phyloP scores from a whole-genome alignment of 2,113 vertebrate genomes.

The Phrynocephalus versicolor region DNA sequence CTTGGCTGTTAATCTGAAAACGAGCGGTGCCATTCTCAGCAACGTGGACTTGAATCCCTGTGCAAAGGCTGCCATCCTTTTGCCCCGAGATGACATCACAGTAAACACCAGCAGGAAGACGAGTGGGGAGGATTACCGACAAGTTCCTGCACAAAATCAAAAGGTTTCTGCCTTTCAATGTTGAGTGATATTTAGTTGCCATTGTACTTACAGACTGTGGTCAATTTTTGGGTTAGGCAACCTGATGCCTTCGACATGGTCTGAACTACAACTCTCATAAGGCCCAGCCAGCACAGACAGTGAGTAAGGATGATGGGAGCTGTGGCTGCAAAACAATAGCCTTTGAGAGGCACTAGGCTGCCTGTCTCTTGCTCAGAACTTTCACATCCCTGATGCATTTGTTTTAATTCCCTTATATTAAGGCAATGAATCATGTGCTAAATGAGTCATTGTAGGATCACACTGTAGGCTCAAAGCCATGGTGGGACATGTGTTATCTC shows the following conservation, averaged over 20 bases:
- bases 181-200: background rate
- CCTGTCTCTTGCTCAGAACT: background rate
- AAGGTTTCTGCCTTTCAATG: background rate
- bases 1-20: constrained; percentile 83
- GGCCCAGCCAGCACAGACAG: no score
- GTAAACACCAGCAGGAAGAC: constrained; percentile 87
- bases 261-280: background rate
- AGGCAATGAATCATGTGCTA: background rate
- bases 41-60: constrained; percentile 82
- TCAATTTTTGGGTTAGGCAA: background rate
- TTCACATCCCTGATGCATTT: background rate
- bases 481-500: no score
- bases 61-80: constrained; percentile 78
- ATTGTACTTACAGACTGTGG: background rate
- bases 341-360: background rate
- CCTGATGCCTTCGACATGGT: background rate
- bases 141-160: constrained; percentile 75
- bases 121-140: constrained; percentile 79
- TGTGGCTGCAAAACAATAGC: background rate
- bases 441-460: background rate
- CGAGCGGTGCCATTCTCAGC: constrained; percentile 76
- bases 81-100: constrained; percentile 93
- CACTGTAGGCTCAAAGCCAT: no score
- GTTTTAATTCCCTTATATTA: background rate
- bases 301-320: background rate